These are phyloP conservation scores for Metalampra italica DNA, from an alignment of 2,888 invertebrate genomes.

Conservation along the genomic window DNA sequence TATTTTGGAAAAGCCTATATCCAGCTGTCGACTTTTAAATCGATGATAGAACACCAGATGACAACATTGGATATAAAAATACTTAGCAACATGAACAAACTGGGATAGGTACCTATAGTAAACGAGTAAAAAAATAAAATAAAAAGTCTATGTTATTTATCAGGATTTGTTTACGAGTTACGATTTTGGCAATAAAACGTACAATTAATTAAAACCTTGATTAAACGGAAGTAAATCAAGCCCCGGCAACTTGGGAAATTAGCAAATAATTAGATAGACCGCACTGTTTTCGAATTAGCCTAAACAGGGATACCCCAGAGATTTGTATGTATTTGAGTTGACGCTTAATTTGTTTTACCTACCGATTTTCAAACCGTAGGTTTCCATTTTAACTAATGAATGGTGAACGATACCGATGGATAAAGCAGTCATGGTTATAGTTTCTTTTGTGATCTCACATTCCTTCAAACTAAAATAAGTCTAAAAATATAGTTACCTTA, in stretches of 20 bases:
- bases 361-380: not conserved
- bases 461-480: no score
- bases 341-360: not conserved
- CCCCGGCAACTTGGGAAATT: conserved; percentile 30
- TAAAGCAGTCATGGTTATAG: no score
- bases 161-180: not conserved
- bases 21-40: no score
- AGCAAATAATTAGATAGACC: conserved; percentile 32
- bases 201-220: conserved; percentile 1
- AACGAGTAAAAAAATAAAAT: not conserved
- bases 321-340: not conserved
- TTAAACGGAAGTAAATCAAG: conserved; percentile 21
- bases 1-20: no score
- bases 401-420: no score
- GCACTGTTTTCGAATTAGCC: conserved; percentile 27
- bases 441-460: no score
- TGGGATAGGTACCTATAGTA: no score
- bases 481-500: no score
- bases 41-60: no score
- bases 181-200: not conserved
- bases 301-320: not conserved
- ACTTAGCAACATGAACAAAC: no score
- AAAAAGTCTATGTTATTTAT: not conserved
- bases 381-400: no score
- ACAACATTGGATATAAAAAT: no score